phyloP scores from a whole-genome alignment of 2,797 vertebrate species.

The Lepus townsendii region DNA sequence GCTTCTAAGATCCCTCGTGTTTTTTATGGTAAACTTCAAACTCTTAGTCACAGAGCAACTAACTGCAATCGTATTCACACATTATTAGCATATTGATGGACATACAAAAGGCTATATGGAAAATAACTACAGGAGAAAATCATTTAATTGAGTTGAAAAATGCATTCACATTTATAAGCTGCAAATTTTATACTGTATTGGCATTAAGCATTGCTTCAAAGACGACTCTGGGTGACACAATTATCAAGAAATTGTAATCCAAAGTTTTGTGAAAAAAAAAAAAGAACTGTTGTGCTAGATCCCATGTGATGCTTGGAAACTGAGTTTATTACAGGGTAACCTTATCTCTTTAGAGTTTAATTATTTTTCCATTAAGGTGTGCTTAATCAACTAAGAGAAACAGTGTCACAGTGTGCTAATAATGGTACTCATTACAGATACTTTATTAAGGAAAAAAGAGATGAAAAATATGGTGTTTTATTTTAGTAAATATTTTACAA shows the following conservation, averaged over 20 bases:
- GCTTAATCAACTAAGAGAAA: not conserved
- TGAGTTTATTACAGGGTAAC: not conserved
- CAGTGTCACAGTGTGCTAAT: not conserved
- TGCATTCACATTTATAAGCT: not conserved
- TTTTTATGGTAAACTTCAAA: not conserved
- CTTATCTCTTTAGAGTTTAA: not conserved
- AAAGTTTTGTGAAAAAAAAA: conserved; percentile 34
- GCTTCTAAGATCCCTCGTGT: not conserved
- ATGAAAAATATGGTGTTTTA: not conserved
- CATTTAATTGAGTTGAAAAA: not conserved
- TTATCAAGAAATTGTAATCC: conserved; percentile 58
- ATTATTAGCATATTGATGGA: not conserved
- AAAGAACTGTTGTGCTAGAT: not conserved
- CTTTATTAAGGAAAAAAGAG: not conserved
- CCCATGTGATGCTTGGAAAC: not conserved
- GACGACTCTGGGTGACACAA: not conserved
- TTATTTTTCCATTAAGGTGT: not conserved
- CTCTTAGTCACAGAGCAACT: not conserved
- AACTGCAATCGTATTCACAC: not conserved
- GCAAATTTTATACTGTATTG: conserved; percentile 7
- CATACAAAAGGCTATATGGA: not conserved
- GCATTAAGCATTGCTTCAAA: conserved; percentile 33
- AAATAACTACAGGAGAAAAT: conserved; percentile 3
- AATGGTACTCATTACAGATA: not conserved
- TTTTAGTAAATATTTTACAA: not conserved